Evolutionary conservation across 2,888 invertebrate species (phyloP).

Genomic region (Calliphora vomitoria): DNA sequence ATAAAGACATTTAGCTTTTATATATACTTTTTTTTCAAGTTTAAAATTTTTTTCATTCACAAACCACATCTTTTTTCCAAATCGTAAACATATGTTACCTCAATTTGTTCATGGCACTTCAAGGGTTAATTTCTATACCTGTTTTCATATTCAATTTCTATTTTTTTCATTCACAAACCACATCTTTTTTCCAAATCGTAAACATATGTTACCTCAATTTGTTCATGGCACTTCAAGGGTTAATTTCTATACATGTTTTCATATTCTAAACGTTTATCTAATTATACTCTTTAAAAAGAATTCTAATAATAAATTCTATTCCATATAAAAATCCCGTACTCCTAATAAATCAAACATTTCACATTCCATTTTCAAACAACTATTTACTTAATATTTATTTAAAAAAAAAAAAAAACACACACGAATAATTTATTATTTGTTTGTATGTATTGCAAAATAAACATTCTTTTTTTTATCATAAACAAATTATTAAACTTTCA

Average conservation of each 20-base stretch:
- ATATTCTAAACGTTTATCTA: background rate
- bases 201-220: no score
- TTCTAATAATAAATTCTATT: background rate
- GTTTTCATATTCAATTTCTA: background rate
- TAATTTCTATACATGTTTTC: background rate
- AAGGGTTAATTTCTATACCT: background rate
- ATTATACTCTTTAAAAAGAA: background rate
- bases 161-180: no score
- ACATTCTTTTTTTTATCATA: background rate
- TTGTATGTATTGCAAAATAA: constrained; percentile 5
- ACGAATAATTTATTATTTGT: constrained; percentile 3
- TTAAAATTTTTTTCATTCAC: no score
- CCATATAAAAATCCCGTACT: background rate
- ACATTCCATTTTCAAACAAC: background rate
- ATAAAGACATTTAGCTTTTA: no score
- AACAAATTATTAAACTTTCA: constrained; percentile 8
- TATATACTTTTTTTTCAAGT: no score
- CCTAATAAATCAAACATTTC: constrained; percentile 5
- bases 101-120: no score
- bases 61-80: no score
- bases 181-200: no score
- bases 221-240: no score
- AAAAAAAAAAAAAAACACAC: background rate
- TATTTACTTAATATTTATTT: background rate
- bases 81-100: no score